Evolutionary conservation across 2,888 invertebrate species (phyloP).

Genomic region (Timandra comae): DNA sequence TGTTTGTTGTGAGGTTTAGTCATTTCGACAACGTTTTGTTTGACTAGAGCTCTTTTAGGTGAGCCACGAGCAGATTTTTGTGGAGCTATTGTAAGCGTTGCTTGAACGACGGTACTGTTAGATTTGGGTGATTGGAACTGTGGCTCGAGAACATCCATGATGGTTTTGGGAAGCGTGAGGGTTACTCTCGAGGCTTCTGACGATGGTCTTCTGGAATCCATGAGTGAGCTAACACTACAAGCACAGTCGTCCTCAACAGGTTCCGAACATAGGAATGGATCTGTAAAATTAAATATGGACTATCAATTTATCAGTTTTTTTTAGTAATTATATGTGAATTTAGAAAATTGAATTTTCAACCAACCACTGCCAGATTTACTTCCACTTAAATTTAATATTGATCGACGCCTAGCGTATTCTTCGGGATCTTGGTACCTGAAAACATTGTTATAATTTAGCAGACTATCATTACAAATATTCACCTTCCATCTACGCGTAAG

Average conservation of each 20-base stretch:
- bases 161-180: conserved; percentile 70
- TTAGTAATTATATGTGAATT: background rate
- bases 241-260: conserved; percentile 79
- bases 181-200: conserved; percentile 76
- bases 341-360: conserved; percentile 20
- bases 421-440: conserved; percentile 83
- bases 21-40: conserved; percentile 62
- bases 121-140: conserved; percentile 73
- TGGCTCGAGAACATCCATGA: conserved; percentile 75
- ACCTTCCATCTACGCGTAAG: no score
- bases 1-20: conserved; percentile 62
- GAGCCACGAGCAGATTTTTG: conserved; percentile 67
- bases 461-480: no score
- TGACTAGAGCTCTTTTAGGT: conserved; percentile 63
- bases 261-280: conserved; percentile 75
- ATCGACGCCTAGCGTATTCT: conserved; percentile 82
- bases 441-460: no score
- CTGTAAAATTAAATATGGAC: conserved; percentile 33
- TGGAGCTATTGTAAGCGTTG: conserved; percentile 80
- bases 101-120: conserved; percentile 75
- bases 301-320: conserved; percentile 3
- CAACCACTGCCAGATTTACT: conserved; percentile 81
- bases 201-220: conserved; percentile 78
- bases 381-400: conserved; percentile 67
- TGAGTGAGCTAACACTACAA: conserved; percentile 80